These are phyloP conservation scores for Spinus pinus DNA, from an alignment of 2,797 vertebrate genomes.

Conservation along the genomic window DNA sequence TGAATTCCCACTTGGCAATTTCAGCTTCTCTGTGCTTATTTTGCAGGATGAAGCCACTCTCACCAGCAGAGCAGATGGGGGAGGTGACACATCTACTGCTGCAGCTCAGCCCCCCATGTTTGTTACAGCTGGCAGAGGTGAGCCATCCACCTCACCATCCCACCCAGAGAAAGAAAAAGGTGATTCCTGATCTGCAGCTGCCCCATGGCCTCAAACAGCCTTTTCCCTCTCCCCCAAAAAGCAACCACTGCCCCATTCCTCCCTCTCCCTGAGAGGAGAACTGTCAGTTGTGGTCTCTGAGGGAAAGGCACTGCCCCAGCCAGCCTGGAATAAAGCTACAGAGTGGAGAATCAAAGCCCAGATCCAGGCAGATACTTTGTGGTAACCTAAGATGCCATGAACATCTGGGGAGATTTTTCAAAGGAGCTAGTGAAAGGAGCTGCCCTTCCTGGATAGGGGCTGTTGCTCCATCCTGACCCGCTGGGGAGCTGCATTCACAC, in stretches of 20 bases:
- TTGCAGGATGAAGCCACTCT: background rate
- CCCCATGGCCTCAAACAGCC: background rate
- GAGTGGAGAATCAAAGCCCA: slow-evolving; percentile 21
- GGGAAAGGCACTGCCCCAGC: background rate
- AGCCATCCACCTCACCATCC: background rate
- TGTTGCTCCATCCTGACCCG: background rate
- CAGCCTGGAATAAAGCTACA: background rate
- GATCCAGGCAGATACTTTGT: slow-evolving; percentile 9
- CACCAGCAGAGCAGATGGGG: background rate
- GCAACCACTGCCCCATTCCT: slow-evolving; percentile 16
- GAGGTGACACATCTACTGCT: background rate
- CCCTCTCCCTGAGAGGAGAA: background rate
- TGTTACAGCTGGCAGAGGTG: background rate
- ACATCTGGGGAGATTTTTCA: background rate
- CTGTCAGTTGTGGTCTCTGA: slow-evolving; percentile 56
- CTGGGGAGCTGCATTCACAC: background rate
- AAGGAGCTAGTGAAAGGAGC: background rate
- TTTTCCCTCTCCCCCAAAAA: background rate
- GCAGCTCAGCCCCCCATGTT: background rate
- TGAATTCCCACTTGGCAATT: background rate
- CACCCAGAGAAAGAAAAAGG: background rate
- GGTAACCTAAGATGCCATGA: background rate
- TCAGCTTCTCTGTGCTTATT: background rate
- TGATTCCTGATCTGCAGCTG: background rate
- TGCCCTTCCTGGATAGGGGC: background rate